phyloP scores from a whole-genome alignment of 1,140 invertebrate genomes.

The Gryllus bimaculatus region DNA sequence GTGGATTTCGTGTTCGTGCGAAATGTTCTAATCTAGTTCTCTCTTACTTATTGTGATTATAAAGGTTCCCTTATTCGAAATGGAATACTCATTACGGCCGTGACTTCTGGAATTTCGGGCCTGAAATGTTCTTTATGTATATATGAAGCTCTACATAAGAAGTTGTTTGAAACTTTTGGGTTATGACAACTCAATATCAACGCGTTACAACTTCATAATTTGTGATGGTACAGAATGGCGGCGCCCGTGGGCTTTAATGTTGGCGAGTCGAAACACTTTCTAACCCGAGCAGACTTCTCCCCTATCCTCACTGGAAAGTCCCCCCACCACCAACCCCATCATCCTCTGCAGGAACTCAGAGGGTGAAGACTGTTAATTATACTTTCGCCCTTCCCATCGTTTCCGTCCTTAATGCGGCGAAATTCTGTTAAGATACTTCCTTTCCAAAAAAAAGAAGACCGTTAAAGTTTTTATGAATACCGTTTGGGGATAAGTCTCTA shows the following conservation, averaged over 20 bases:
- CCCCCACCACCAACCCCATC: neutral
- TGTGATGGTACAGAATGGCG: no score
- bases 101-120: neutral
- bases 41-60: no score
- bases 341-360: neutral
- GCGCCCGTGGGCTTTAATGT: no score
- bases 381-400: neutral
- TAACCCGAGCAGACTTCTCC: neutral
- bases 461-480: neutral
- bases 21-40: no score
- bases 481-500: neutral
- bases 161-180: neutral
- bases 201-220: neutral
- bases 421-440: conserved; percentile 1
- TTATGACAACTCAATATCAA: neutral
- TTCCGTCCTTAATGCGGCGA: neutral
- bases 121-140: neutral
- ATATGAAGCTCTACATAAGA: neutral
- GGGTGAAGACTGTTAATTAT: neutral
- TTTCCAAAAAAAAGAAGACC: neutral
- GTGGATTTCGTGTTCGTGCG: neutral
- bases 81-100: neutral
- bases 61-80: no score
- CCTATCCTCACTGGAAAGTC: neutral
- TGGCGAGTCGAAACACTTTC: no score